Percentiles rank a stretch among this genome's conserved stretches.
Evolutionary conservation across 2,797 vertebrate genomes (phyloP).

Genomic region (Poeciliopsis paucimaculata): DNA sequence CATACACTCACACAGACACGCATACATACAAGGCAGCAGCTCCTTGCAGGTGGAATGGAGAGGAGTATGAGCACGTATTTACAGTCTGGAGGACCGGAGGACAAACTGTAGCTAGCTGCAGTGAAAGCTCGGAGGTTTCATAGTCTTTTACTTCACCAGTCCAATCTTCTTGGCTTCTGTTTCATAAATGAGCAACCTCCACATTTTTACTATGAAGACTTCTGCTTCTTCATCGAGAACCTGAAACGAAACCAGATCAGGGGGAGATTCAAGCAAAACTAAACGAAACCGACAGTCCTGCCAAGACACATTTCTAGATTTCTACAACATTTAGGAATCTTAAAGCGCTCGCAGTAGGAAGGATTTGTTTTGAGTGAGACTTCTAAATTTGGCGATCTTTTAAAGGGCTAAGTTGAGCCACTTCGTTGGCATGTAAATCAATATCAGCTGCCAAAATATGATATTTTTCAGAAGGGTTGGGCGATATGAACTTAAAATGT

Average conservation of each 20-base stretch:
- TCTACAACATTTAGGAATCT: not conserved
- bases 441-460: not conserved
- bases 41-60: slow-evolving; percentile 67
- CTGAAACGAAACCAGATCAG: slow-evolving; percentile 71
- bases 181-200: slow-evolving; percentile 99
- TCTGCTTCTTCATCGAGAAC: slow-evolving; percentile 99
- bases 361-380: not conserved
- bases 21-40: slow-evolving; percentile 54
- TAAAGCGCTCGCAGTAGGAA: not conserved
- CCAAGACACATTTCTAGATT: not conserved
- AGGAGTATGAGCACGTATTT: slow-evolving; percentile 46
- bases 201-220: slow-evolving; percentile 99
- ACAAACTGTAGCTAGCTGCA: slow-evolving; percentile 36
- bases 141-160: slow-evolving; percentile 90
- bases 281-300: no score
- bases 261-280: not conserved
- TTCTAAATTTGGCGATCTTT: not conserved
- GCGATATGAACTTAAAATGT: no score
- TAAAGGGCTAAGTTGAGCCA: not conserved
- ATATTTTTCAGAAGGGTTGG: not conserved
- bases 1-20: slow-evolving; percentile 18
- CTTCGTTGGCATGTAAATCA: not conserved
- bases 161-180: slow-evolving; percentile 99
- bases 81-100: slow-evolving; percentile 53
- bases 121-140: slow-evolving; percentile 22